phyloP scores from a whole-genome alignment of 2,113 vertebrate genomes.

The Tenebrosternarchus preto region DNA sequence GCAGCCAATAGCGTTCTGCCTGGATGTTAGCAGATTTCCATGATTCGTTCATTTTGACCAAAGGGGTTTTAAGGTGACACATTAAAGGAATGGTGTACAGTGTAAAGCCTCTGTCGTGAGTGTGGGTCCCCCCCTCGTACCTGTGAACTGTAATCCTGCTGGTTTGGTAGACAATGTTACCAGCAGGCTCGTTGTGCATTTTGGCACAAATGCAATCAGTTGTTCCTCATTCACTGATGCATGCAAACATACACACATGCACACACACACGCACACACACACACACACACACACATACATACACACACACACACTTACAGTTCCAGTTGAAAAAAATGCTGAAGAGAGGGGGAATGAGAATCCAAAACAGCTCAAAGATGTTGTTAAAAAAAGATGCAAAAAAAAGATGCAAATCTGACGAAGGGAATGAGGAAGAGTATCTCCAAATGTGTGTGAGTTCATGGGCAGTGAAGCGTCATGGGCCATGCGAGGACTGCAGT shows the following conservation, averaged over 20 bases:
- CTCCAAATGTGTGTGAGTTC: slow-evolving; percentile 20
- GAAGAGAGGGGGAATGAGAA: neutral
- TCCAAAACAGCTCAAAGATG: neutral
- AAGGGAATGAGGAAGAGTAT: slow-evolving; percentile 9
- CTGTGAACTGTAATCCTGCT: no score
- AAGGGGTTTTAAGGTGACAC: neutral
- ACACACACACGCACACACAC: slow-evolving; percentile 22
- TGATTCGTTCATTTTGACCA: neutral
- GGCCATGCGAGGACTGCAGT: neutral
- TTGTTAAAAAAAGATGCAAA: neutral
- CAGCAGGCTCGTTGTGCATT: slow-evolving; percentile 10
- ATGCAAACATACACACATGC: neutral
- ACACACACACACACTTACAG: slow-evolving; percentile 11
- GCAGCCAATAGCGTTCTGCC: slow-evolving; percentile 25
- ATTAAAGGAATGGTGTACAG: neutral
- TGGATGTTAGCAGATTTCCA: slow-evolving; percentile 19
- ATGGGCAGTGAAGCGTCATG: neutral
- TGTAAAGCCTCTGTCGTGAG: neutral
- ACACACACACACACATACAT: slow-evolving; percentile 16
- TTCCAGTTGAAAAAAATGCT: no score
- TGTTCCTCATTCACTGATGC: no score
- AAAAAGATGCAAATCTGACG: neutral
- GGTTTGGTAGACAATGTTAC: slow-evolving; percentile 9
- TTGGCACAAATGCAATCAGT: neutral
- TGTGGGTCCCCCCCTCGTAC: no score